phyloP scores from a whole-genome alignment of 2,888 invertebrate genomes.

The Eristalis arbustorum region DNA sequence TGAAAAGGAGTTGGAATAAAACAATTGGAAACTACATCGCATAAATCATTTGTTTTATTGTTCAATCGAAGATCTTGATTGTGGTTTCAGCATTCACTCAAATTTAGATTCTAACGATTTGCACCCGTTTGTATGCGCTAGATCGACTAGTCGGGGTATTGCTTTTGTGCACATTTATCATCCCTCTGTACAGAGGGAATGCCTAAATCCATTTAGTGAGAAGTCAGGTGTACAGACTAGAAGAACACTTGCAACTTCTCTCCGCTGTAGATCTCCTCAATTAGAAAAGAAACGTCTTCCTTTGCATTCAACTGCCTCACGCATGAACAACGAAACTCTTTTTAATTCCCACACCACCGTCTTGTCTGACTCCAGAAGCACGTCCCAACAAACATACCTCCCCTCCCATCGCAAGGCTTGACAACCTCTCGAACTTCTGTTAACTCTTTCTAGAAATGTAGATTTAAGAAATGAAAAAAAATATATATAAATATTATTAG shows the following conservation, averaged over 20 bases:
- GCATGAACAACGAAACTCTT: not conserved
- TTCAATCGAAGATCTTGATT: too few relatives aligned
- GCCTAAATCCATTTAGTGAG: too few relatives aligned
- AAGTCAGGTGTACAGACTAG: too few relatives aligned
- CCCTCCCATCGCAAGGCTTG: not conserved
- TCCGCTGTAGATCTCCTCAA: not conserved
- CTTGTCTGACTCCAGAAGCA: not conserved
- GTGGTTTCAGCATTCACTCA: too few relatives aligned
- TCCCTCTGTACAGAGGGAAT: too few relatives aligned
- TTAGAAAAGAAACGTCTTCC: not conserved
- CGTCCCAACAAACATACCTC: not conserved
- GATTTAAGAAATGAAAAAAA: not conserved
- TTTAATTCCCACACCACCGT: not conserved
- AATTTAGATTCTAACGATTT: too few relatives aligned
- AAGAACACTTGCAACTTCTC: not conserved
- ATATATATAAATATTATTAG: conserved; percentile 33
- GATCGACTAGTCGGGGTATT: too few relatives aligned
- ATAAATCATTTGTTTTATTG: too few relatives aligned
- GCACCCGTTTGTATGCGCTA: too few relatives aligned
- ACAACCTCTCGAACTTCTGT: not conserved
- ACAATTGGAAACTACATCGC: too few relatives aligned
- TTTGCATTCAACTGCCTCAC: not conserved
- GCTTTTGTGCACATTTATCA: too few relatives aligned
- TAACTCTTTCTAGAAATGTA: conserved; percentile 14
- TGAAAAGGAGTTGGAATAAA: too few relatives aligned